phyloP scores from a whole-genome alignment of 2,113 vertebrate genomes.

The Erythrolamprus reginae region DNA sequence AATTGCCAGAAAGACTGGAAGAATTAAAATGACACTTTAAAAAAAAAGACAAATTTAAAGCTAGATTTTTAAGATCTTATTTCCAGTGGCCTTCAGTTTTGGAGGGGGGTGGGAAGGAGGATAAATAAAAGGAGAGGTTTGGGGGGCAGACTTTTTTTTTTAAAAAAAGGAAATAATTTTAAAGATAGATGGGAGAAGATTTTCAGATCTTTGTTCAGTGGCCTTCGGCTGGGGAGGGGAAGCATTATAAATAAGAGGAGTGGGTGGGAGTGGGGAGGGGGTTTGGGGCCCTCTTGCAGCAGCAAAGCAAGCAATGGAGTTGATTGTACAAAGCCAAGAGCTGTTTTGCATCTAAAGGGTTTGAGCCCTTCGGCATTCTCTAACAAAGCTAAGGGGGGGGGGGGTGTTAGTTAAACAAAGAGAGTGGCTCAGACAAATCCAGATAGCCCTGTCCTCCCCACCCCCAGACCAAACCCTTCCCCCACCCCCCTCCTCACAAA shows the following conservation, averaged over 20 bases:
- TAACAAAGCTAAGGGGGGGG: not conserved
- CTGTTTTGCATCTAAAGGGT: not conserved
- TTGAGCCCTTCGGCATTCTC: not conserved
- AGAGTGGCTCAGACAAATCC: not conserved
- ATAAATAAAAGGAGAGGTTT: not conserved
- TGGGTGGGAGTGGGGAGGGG: not conserved
- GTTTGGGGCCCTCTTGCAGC: not conserved
- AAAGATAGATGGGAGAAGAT: not conserved
- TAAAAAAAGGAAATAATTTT: not conserved
- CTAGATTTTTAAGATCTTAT: not conserved
- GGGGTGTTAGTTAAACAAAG: constrained; percentile 7
- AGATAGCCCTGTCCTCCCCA: not conserved
- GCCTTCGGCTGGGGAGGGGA: too few relatives aligned
- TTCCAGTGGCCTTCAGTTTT: too few relatives aligned
- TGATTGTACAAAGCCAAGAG: not conserved
- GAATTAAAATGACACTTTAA: not conserved
- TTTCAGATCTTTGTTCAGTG: not conserved
- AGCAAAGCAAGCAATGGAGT: too few relatives aligned
- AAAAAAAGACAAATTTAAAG: not conserved
- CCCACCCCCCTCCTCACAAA: not conserved
- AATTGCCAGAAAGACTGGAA: not conserved
- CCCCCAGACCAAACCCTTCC: not conserved
- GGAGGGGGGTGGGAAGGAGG: not conserved
- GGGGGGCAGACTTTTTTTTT: too few relatives aligned
- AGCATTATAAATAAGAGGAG: not conserved